A percentile compares a stretch with the other conserved stretches of the same genome.
Evolutionary conservation across 2,888 invertebrate genomes (phyloP).

Genomic region (Dilophus febrilis): DNA sequence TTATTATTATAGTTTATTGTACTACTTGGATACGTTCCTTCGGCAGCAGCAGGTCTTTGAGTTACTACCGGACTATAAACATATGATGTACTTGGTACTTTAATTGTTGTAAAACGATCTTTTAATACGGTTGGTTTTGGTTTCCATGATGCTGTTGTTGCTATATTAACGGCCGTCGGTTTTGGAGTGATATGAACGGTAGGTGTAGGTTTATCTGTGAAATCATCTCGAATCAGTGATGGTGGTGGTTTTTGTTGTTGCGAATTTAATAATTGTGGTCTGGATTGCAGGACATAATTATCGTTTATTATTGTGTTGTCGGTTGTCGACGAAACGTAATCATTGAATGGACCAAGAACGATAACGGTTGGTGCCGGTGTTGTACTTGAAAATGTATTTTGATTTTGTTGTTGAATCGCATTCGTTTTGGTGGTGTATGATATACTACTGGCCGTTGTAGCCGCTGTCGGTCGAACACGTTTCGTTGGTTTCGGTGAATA

Average conservation of each 20-base stretch:
- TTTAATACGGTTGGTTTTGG: constrained; percentile 11
- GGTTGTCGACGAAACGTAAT: constrained; percentile 7
- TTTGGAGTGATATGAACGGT: constrained; percentile 53
- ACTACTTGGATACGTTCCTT: constrained; percentile 6
- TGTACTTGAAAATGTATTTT: constrained; percentile 21
- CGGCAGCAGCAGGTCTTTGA: constrained; percentile 20
- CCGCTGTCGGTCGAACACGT: constrained; percentile 27
- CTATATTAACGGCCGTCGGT: constrained; percentile 31
- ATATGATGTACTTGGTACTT: constrained; percentile 31
- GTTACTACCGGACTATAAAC: constrained; percentile 22
- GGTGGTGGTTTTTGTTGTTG: too few species aligned
- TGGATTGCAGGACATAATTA: background rate
- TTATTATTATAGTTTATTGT: constrained; percentile 12
- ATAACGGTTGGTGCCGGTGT: constrained; percentile 39
- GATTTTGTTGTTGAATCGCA: background rate
- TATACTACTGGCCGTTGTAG: constrained; percentile 6
- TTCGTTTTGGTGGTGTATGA: constrained; percentile 22
- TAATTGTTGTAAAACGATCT: constrained; percentile 11
- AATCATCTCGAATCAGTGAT: constrained; percentile 17
- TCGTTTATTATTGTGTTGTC: background rate
- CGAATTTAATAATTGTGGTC: background rate
- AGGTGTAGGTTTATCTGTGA: constrained; percentile 39
- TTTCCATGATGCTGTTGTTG: constrained; percentile 16
- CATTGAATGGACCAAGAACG: constrained; percentile 36
- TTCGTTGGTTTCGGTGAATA: constrained; percentile 31